Evolutionary conservation across 2,888 invertebrate genomes (phyloP).

Genomic region (Hypomecis atomaria): DNA sequence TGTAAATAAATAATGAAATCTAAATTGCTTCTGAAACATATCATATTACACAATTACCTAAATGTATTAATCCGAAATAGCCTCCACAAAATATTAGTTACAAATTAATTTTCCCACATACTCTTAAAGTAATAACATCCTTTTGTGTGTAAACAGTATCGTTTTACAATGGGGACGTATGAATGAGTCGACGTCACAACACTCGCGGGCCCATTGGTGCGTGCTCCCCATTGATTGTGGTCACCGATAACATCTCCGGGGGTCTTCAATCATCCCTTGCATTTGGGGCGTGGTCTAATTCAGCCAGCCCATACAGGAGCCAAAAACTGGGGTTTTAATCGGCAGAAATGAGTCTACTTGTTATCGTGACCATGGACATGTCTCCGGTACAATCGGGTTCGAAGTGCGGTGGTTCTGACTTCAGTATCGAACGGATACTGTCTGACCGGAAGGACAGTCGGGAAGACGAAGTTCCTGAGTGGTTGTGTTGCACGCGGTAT

Average conservation of each 20-base stretch:
- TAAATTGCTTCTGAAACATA: constrained; percentile 48
- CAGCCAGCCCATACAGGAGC: constrained; percentile 54
- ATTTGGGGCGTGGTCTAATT: constrained; percentile 56
- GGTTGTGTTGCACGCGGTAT: constrained; percentile 90
- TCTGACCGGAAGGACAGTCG: constrained; percentile 64
- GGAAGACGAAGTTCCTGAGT: constrained; percentile 70
- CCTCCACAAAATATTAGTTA: constrained; percentile 63
- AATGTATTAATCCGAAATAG: constrained; percentile 51
- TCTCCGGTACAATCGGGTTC: constrained; percentile 63
- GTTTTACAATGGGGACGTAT: constrained; percentile 68
- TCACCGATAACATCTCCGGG: constrained; percentile 62
- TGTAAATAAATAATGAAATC: constrained; percentile 30
- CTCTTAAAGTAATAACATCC: constrained; percentile 81
- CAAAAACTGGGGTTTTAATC: constrained; percentile 30
- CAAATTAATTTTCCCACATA: constrained; percentile 84
- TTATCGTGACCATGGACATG: constrained; percentile 63
- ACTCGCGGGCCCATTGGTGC: constrained; percentile 69
- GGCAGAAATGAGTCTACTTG: constrained; percentile 38
- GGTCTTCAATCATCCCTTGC: constrained; percentile 40
- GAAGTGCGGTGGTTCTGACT: constrained; percentile 76
- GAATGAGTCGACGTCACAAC: constrained; percentile 80
- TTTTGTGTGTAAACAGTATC: constrained; percentile 81
- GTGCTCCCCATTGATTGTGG: constrained; percentile 63
- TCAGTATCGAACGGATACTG: constrained; percentile 86
- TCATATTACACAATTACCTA: constrained; percentile 54